These are phyloP conservation scores for Vipera ursinii DNA, from an alignment of 2,797 vertebrate species.

Conservation along the genomic window DNA sequence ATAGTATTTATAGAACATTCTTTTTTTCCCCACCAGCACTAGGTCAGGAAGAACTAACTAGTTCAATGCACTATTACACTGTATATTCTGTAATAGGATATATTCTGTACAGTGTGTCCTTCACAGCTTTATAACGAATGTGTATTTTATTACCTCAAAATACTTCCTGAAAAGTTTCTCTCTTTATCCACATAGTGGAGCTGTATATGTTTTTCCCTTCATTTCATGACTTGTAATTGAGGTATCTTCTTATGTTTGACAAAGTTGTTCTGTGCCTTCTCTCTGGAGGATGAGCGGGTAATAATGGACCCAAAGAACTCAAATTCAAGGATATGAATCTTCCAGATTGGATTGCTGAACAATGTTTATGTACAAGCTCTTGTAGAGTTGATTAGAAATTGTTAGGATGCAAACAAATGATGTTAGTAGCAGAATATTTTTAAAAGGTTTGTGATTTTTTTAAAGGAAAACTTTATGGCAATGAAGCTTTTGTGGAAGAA, in stretches of 20 bases:
- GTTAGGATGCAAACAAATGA: neutral
- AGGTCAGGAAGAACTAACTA: neutral
- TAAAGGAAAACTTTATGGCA: slow-evolving; percentile 74
- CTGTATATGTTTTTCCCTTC: neutral
- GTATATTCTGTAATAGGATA: neutral
- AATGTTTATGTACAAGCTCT: neutral
- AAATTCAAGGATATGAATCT: slow-evolving; percentile 22
- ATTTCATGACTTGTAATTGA: neutral
- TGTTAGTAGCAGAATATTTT: neutral
- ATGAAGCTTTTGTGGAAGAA: slow-evolving; percentile 74
- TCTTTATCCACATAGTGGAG: neutral
- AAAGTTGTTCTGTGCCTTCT: neutral
- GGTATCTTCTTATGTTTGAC: neutral
- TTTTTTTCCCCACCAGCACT: neutral
- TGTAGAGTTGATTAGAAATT: neutral
- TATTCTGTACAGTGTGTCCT: neutral
- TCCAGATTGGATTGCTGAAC: neutral
- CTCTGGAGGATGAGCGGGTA: neutral
- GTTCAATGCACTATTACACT: neutral
- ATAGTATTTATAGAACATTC: neutral
- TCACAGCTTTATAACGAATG: neutral
- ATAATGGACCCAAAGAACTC: neutral
- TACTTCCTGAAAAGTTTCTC: neutral
- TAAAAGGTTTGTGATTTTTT: slow-evolving; percentile 35
- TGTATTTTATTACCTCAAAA: neutral